phyloP scores from a whole-genome alignment of 2,113 vertebrate genomes.

The Calidris pugnax region DNA sequence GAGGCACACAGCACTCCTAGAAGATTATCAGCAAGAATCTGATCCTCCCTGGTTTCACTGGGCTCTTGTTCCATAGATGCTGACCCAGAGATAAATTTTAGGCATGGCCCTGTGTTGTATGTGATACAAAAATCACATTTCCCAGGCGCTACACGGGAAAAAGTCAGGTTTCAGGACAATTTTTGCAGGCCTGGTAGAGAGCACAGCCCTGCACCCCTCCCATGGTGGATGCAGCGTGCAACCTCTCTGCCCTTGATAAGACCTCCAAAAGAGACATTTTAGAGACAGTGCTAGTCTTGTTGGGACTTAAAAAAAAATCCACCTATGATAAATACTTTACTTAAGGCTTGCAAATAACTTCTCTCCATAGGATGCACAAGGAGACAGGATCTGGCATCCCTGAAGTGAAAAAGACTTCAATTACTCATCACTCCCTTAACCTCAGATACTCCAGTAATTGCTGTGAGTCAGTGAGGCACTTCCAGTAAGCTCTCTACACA shows the following conservation, averaged over 20 bases:
- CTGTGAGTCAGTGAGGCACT: conserved; percentile 57
- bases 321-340: not conserved
- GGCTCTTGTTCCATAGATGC: not conserved
- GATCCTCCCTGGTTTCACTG: not conserved
- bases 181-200: not conserved
- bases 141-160: not conserved
- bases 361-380: not conserved
- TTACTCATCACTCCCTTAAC: conserved; percentile 67
- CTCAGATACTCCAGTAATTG: conserved; percentile 60
- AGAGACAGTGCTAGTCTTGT: not conserved
- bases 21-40: not conserved
- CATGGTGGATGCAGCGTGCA: not conserved
- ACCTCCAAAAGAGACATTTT: not conserved
- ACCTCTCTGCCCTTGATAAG: not conserved
- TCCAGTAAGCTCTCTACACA: conserved; percentile 47
- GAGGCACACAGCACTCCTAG: not conserved
- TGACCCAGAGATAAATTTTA: not conserved
- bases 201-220: not conserved
- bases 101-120: not conserved
- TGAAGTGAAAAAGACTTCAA: conserved; percentile 46
- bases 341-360: conserved; percentile 19
- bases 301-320: not conserved
- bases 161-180: not conserved
- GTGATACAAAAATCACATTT: not conserved
- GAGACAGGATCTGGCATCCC: conserved; percentile 31